Evolutionary conservation across 2,113 vertebrate species (phyloP).

Genomic region (Onychostoma macrolepis): DNA sequence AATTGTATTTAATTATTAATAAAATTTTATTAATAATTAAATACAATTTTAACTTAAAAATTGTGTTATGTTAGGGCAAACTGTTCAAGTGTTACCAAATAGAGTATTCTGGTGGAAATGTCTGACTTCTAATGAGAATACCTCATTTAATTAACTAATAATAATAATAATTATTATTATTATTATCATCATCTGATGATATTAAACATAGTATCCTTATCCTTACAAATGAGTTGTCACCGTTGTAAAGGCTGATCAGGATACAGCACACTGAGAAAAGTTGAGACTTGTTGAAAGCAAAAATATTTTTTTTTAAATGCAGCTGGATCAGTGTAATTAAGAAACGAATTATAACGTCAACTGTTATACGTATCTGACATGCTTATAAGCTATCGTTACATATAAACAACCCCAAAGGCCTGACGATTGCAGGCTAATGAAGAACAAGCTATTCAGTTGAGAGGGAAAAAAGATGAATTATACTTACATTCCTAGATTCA

Average conservation of each 20-base stretch:
- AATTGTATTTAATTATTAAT: too few relatives aligned
- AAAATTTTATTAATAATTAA: too few relatives aligned
- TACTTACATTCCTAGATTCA: slow-evolving; percentile 75
- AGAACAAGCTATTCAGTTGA: background rate
- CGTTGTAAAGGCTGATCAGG: background rate
- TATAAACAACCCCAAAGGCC: background rate
- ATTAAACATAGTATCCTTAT: too few relatives aligned
- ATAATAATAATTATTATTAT: too few relatives aligned
- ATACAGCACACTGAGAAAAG: background rate
- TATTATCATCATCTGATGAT: too few relatives aligned
- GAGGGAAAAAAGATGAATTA: background rate
- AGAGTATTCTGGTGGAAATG: too few relatives aligned
- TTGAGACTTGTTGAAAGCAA: background rate
- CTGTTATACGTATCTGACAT: background rate
- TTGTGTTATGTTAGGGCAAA: too few relatives aligned
- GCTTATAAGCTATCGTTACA: background rate
- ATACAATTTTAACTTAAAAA: too few relatives aligned
- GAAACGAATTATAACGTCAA: background rate
- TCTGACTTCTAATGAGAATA: too few relatives aligned
- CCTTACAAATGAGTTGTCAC: background rate
- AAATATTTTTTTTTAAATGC: too few relatives aligned
- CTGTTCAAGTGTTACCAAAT: too few relatives aligned
- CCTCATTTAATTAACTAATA: too few relatives aligned
- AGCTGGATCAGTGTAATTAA: background rate
- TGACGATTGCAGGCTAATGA: background rate